These are phyloP conservation scores for Mongoloraphidia duomilia DNA, from an alignment of 2,888 invertebrate species.

Conservation along the genomic window DNA sequence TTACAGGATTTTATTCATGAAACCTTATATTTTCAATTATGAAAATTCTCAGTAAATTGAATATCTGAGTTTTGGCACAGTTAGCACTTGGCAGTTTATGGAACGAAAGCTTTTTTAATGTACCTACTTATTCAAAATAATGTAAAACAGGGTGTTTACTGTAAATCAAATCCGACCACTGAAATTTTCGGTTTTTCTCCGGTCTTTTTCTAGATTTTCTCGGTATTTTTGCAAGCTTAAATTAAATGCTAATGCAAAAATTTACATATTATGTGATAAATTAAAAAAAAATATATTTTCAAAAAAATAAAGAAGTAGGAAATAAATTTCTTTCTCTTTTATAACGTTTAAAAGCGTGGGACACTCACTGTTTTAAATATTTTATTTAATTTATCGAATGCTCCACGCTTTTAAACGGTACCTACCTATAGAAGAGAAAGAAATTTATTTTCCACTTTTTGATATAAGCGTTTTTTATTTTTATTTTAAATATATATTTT, in stretches of 20 bases:
- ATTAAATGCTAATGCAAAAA: not conserved
- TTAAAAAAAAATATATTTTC: too few species aligned
- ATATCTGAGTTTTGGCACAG: not conserved
- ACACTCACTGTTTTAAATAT: not conserved
- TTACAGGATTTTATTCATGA: not conserved
- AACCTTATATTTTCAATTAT: not conserved
- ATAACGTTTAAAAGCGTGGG: too few species aligned
- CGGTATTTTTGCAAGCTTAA: not conserved
- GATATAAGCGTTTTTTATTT: not conserved
- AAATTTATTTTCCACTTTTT: not conserved
- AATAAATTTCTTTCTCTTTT: too few species aligned
- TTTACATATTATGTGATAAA: too few species aligned
- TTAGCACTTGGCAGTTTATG: not conserved
- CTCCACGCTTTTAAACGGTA: not conserved
- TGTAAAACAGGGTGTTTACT: not conserved
- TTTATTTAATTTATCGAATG: not conserved
- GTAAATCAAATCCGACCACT: not conserved
- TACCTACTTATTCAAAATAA: not conserved
- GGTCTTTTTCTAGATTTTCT: not conserved
- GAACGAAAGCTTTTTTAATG: not conserved
- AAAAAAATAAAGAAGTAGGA: too few species aligned
- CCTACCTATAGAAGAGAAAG: conserved; percentile 2
- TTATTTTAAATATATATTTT: not conserved
- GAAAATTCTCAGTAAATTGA: not conserved
- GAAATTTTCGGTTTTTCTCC: not conserved